Conservation (phyloP, 2,888 invertebrate genomes). For the Parelbella ahira region DNA sequence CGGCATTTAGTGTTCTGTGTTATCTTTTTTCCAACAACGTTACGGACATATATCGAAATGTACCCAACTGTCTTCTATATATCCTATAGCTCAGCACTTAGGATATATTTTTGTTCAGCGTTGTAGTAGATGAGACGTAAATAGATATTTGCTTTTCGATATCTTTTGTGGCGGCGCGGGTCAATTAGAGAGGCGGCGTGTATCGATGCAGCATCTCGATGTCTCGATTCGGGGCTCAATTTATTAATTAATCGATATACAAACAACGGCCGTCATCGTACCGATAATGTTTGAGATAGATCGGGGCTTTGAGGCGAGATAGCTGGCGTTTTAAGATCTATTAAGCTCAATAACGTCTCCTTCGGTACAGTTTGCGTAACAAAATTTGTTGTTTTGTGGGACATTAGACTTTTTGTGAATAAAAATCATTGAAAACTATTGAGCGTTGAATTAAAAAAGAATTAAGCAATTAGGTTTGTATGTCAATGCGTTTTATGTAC, state of each 20-base stretch:
- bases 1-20: slow-evolving; percentile 71
- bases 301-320: slow-evolving; percentile 36
- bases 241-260: slow-evolving; percentile 81
- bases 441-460: no score
- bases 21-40: slow-evolving; percentile 44
- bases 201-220: slow-evolving; percentile 67
- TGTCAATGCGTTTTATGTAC: no score
- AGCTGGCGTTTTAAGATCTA: slow-evolving; percentile 28
- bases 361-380: slow-evolving; percentile 18
- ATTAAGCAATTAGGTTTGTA: no score
- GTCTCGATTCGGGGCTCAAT: slow-evolving; percentile 68
- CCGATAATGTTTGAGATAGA: slow-evolving; percentile 61
- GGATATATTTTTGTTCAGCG: slow-evolving; percentile 30
- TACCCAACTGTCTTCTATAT: neutral
- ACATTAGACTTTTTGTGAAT: slow-evolving; percentile 3
- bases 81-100: slow-evolving; percentile 22
- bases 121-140: slow-evolving; percentile 1
- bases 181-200: slow-evolving; percentile 77
- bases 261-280: slow-evolving; percentile 76
- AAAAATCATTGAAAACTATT: no score
- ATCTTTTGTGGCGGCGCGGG: slow-evolving; percentile 72
- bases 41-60: slow-evolving; percentile 9
- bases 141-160: slow-evolving; percentile 42
- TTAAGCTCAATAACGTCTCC: slow-evolving; percentile 31
- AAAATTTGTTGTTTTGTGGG: slow-evolving; percentile 16